Conservation (phyloP, 2,113 vertebrate genomes). For the Sialia sialis region DNA sequence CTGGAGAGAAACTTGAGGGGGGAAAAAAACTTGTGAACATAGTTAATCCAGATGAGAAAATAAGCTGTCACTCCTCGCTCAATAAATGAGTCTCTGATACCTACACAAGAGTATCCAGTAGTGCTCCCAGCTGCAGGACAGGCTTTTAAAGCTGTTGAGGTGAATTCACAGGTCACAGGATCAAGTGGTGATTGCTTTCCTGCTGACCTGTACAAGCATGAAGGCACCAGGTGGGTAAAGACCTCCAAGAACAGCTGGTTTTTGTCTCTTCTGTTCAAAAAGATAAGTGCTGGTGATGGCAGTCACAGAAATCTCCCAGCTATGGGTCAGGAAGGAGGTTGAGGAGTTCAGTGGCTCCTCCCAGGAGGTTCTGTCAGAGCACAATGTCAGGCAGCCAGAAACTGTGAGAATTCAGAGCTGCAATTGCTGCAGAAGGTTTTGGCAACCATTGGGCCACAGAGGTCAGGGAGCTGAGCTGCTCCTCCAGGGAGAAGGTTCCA, state of each 20-base stretch:
- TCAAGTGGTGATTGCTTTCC: background rate
- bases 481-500: background rate
- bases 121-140: background rate
- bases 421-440: background rate
- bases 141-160: background rate
- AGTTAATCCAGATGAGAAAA: background rate
- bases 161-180: background rate
- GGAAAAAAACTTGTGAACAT: rapidly evolving
- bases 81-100: background rate
- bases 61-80: background rate
- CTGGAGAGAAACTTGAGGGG: background rate
- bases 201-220: background rate
- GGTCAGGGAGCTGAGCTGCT: background rate
- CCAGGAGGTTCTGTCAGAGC: background rate
- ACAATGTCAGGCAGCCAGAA: background rate
- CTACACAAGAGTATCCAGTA: background rate
- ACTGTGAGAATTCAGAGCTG: background rate
- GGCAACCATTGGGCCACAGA: background rate
- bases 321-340: background rate
- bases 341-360: background rate
- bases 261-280: background rate
- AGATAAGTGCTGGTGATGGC: background rate
- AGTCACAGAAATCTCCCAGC: background rate
- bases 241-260: background rate
- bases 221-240: background rate